phyloP scores from a whole-genome alignment of 2,797 vertebrate species.

The Darevskia nairensis region DNA sequence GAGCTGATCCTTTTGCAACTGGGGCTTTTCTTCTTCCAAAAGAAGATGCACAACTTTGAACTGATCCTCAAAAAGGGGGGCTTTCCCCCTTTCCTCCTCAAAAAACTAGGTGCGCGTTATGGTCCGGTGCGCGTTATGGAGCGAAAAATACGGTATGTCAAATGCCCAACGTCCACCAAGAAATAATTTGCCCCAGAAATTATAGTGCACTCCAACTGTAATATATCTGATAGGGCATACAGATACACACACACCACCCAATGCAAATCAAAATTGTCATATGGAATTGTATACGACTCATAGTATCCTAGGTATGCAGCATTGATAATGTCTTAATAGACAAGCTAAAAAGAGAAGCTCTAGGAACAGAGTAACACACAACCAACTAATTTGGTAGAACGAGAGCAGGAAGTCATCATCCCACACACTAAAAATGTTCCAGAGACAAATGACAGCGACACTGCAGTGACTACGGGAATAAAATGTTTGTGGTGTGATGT shows the following conservation, averaged over 20 bases:
- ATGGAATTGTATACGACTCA: neutral
- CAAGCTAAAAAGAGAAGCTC: neutral
- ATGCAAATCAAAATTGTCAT: conserved; percentile 62
- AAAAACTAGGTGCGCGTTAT: too few relatives aligned
- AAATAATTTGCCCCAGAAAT: conserved; percentile 61
- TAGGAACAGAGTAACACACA: neutral
- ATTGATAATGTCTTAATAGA: conserved; percentile 1
- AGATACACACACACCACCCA: neutral
- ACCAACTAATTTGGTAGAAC: neutral
- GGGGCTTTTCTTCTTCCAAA: too few relatives aligned
- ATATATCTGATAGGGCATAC: conserved; percentile 33
- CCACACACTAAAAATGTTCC: conserved; percentile 26
- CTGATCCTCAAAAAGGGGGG: too few relatives aligned
- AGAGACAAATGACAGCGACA: conserved; percentile 26
- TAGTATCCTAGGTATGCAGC: neutral
- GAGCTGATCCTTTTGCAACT: too few relatives aligned
- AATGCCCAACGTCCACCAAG: conserved; percentile 50
- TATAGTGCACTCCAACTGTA: conserved; percentile 7
- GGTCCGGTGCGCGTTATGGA: too few relatives aligned
- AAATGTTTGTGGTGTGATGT: conserved; percentile 36
- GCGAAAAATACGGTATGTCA: too few relatives aligned
- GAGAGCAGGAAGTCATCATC: neutral
- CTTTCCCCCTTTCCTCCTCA: too few relatives aligned
- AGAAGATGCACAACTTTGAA: too few relatives aligned
- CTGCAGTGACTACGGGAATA: conserved; percentile 10